Base-by-base conservation (phyloP, 2,888 invertebrate species). In the Agrotis puta region DNA sequence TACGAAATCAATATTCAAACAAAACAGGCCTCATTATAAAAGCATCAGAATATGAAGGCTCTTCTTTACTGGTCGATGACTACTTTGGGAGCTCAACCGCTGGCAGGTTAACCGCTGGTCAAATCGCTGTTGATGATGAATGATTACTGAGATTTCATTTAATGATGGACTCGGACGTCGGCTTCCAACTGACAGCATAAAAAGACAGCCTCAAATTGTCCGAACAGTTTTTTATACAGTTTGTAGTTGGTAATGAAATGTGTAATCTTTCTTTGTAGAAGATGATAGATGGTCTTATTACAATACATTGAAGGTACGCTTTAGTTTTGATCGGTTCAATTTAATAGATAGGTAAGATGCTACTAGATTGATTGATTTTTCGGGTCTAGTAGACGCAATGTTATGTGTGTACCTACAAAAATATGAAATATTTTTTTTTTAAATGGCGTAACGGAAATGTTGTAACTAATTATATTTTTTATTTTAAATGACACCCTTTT, bases 141-240 rank as follows among this genome's bases (percentile, higher is more conserved):
- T 95, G 95, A 95, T 96, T 95, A 93, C 94, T 88, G 89, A 92
- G 93, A 94, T 95, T 95, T 93, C 84, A 87, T 92, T 92, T 95
- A 95, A 95, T 95, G 94, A 94, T 88, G 91, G 91, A 86, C 88
- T 86, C 87, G 79, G 79, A 81, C 87, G 87, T 84, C 89, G 89
- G 92, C 92, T 92, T 84, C 92, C 92, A 93, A 90, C 92, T 90
- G 93, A 91, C 92, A 90, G 88, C 89, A 86, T 87, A 89, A 91
- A 91, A 90, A 88, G 88, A 88, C 87, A 82, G 87, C 82, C 83
- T 87, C 84, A 88, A 90, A 88, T 86, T 81, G 83, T 85, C 84
- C 82, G 76, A 82, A 82, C 72, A 73, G 69, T 74, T 85, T 87
- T 85, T 88, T 86, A 85, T 88, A 83, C 79, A 79, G 77, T 80